phyloP scores from a whole-genome alignment of 2,113 vertebrate genomes.

The Eclectus roratus region DNA sequence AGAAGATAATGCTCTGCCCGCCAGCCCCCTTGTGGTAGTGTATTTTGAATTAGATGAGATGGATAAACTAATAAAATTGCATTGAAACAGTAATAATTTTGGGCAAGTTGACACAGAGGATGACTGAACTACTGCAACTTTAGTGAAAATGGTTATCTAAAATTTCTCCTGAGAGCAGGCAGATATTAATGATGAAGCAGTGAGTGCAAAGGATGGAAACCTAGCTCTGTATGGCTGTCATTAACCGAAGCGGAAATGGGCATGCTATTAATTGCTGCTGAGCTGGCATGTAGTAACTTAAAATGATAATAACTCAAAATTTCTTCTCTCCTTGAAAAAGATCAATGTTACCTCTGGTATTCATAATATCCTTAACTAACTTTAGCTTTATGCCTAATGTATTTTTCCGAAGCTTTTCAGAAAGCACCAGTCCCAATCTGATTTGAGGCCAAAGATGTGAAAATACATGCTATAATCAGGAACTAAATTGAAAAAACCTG shows the following conservation, averaged over 20 bases:
- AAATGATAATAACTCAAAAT: neutral
- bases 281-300: neutral
- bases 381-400: neutral
- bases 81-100: neutral
- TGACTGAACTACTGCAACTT: neutral
- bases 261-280: neutral
- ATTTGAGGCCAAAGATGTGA: neutral
- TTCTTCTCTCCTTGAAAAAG: neutral
- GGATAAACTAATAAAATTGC: neutral
- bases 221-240: neutral
- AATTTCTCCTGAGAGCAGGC: neutral
- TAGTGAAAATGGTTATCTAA: neutral
- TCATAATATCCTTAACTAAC: neutral
- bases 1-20: neutral
- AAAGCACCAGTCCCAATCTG: neutral
- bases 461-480: neutral
- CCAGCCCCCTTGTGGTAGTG: neutral
- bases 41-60: neutral
- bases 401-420: neutral
- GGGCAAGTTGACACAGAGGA: neutral
- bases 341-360: slow-evolving; percentile 6
- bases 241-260: neutral
- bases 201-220: neutral
- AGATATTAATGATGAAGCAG: neutral
- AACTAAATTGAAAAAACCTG: neutral